These are phyloP conservation scores for Mystacides longicornis DNA, from an alignment of 2,888 invertebrate species.

Conservation along the genomic window DNA sequence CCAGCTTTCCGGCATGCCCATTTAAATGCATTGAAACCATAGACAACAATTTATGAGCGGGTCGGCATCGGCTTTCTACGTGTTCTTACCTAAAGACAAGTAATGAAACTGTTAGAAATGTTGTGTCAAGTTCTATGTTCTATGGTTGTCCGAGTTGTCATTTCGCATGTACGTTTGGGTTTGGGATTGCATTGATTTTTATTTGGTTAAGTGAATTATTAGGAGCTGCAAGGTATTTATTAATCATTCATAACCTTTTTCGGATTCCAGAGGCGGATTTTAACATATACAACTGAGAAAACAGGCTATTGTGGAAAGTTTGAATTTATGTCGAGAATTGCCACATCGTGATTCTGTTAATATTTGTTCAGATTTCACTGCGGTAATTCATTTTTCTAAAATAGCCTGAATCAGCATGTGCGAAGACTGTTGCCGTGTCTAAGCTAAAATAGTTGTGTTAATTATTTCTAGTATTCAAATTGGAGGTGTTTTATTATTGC, in stretches of 20 bases:
- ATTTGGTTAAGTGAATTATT: too few relatives aligned
- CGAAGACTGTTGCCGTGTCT: not conserved
- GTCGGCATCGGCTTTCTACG: too few relatives aligned
- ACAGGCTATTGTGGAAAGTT: slow-evolving; percentile 5
- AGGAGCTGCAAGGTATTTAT: slow-evolving; percentile 2
- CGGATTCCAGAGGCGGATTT: not conserved
- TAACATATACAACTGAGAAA: too few relatives aligned
- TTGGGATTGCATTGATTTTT: too few relatives aligned
- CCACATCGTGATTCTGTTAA: slow-evolving; percentile 21
- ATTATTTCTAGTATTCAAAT: slow-evolving; percentile 25
- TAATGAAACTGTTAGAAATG: too few relatives aligned
- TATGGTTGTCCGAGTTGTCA: too few relatives aligned
- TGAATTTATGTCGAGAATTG: slow-evolving; percentile 16
- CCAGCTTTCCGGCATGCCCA: too few relatives aligned
- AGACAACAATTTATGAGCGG: too few relatives aligned
- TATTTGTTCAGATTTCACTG: slow-evolving; percentile 21
- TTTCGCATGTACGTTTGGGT: too few relatives aligned
- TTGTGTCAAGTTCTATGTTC: too few relatives aligned
- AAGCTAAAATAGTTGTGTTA: not conserved
- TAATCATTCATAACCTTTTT: not conserved
- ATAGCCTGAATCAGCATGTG: slow-evolving; percentile 8
- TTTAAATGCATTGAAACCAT: too few relatives aligned
- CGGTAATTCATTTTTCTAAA: slow-evolving; percentile 13
- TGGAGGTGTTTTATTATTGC: slow-evolving; percentile 38
- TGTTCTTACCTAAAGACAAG: too few relatives aligned